Conservation (phyloP, 2,797 vertebrate genomes). For the Cossypha caffra region DNA sequence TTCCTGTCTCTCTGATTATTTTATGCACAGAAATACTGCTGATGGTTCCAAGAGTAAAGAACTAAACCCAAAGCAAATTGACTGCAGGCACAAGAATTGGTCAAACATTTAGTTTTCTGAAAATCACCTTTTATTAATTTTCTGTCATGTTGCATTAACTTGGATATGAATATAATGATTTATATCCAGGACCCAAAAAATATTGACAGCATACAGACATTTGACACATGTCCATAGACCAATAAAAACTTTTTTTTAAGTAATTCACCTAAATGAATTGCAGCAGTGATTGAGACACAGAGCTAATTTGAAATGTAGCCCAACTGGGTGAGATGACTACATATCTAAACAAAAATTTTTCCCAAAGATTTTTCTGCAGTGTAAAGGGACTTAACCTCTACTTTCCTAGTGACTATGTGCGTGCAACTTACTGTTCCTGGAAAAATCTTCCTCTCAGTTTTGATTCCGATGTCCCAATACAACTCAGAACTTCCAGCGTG, state of each 20-base stretch:
- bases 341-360: neutral
- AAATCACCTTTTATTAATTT: slow-evolving; percentile 46
- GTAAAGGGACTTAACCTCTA: neutral
- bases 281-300: neutral
- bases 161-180: slow-evolving; percentile 2
- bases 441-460: neutral
- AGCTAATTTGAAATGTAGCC: neutral
- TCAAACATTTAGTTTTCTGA: slow-evolving; percentile 31
- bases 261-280: neutral
- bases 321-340: neutral
- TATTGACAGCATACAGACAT: neutral
- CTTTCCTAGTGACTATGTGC: neutral
- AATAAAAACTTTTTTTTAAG: neutral
- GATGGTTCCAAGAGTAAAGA: neutral
- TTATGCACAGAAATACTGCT: neutral
- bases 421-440: neutral
- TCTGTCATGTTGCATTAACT: slow-evolving; percentile 49
- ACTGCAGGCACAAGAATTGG: neutral
- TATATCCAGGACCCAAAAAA: neutral
- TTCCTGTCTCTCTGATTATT: neutral
- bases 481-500: neutral
- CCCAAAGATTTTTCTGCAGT: neutral
- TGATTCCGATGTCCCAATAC: neutral
- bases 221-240: neutral
- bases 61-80: slow-evolving; percentile 21